Conservation (phyloP, 2,797 vertebrate species). For the Myotis myotis region DNA sequence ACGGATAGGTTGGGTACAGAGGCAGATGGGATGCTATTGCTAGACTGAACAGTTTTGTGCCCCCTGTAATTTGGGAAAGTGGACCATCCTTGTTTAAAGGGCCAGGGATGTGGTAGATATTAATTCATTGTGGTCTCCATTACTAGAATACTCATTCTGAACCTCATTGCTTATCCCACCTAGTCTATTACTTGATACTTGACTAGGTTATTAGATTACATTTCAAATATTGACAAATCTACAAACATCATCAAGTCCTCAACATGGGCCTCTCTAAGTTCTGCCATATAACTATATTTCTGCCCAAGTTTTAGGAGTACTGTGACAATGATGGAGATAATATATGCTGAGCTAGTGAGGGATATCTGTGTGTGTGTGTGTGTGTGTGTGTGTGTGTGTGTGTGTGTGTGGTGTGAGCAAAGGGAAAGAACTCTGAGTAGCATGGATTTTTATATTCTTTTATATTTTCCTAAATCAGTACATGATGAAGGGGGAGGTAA, state of each 20-base stretch:
- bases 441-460: not conserved
- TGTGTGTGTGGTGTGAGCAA: not conserved
- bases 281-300: not conserved
- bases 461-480: not conserved
- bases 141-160: not conserved
- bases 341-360: not conserved
- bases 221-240: not conserved
- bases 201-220: not conserved
- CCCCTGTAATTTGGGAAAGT: not conserved
- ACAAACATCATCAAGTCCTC: not conserved
- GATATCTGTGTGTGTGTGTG: not conserved
- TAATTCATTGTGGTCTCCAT: not conserved
- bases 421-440: not conserved
- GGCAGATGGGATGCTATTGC: not conserved
- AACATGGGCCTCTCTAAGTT: not conserved
- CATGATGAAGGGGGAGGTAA: not conserved
- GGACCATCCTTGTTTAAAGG: not conserved
- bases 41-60: not conserved
- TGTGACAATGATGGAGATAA: not conserved
- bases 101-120: not conserved
- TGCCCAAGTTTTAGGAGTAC: not conserved
- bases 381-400: not conserved
- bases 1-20: fast-evolving
- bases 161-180: not conserved
- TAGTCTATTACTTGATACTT: not conserved